Base-by-base conservation (phyloP, 2,113 vertebrate genomes). In the Otolemur garnettii region DNA sequence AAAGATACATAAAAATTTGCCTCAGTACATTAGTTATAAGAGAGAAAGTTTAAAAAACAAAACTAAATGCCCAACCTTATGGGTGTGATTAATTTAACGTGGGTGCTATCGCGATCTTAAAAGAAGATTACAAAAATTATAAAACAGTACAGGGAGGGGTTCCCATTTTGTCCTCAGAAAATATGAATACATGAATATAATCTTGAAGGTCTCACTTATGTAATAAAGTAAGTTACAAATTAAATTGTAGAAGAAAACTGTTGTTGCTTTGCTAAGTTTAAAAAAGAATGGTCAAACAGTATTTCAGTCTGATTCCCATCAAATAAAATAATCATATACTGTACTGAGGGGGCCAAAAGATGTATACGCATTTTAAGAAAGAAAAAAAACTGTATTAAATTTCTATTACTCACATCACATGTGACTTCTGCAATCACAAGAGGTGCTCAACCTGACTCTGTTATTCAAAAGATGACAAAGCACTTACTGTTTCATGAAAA, bases 161-260 rank as follows among this genome's bases (percentile, higher is more conserved):
- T 68, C 28, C 2, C 24, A 66, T 94, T 85, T 79, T 80, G 42
- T 86, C 64, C 55, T 91, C 74, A 64, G 86, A 86, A 95, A 15
- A 42, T n/a, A 50, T n/a, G 64, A 38, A 68, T 33, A 8, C 24
- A 38, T 18, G 7, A 18, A 22, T 57, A 53, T 84, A 64, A 13
- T 45, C 50, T 87, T 59, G 55, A 42, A 91, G 7, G 2, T 55
- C 50, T 79, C 72, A 28, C 13, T 12, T 79, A 7, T 28, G 7
- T 81, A 42, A 62, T 59, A 77, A 90, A 66, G 26, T 33, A 75
- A 93, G 55, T 33, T 93, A 78, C 19, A 79, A 91, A 71, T 26
- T 91, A 57, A 80, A 57, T 30, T n/a, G 57, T 57, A 50, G 22
- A 79, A 93, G 38, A 88, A 88, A 88, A 82, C 81, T 33, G 19